A percentile compares a stretch with the other conserved stretches of the same genome.
Conservation (phyloP, 2,888 invertebrate genomes). For the Lathronympha strigana region DNA sequence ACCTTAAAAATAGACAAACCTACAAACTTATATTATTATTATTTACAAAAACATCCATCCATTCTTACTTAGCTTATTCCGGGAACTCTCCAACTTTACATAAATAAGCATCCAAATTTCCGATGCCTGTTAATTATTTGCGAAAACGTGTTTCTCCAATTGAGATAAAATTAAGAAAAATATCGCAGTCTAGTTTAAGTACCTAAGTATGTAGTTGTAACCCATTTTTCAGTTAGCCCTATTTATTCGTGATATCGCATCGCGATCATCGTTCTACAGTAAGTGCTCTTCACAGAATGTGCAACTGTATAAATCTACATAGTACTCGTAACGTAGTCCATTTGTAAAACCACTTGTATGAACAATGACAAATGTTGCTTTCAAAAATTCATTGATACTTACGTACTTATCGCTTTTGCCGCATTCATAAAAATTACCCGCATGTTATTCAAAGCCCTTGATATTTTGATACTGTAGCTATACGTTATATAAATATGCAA, state of each 20-base stretch:
- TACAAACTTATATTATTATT: too few relatives aligned
- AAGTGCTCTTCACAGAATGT: constrained; percentile 14
- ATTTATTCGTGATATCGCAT: neutral
- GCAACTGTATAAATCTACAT: constrained; percentile 13
- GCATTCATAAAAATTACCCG: constrained; percentile 65
- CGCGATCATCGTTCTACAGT: constrained; percentile 2
- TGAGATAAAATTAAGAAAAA: too few relatives aligned
- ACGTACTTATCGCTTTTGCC: constrained; percentile 6
- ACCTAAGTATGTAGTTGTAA: too few relatives aligned
- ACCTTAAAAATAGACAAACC: too few relatives aligned
- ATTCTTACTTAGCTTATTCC: too few relatives aligned
- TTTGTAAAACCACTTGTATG: constrained; percentile 46
- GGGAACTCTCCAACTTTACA: too few relatives aligned
- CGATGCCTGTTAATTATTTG: too few relatives aligned
- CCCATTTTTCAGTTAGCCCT: too few relatives aligned
- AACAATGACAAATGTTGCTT: constrained; percentile 62
- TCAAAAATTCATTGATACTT: constrained; percentile 42
- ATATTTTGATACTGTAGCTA: constrained; percentile 6
- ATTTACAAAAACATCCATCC: too few relatives aligned
- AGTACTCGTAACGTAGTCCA: constrained; percentile 44
- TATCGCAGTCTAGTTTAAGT: too few relatives aligned
- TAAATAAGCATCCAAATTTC: too few relatives aligned
- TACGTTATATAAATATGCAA: neutral
- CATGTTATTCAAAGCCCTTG: constrained; percentile 50
- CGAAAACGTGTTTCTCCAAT: too few relatives aligned